phyloP scores from a whole-genome alignment of 2,797 vertebrate genomes.

The Epinephelus coioides region DNA sequence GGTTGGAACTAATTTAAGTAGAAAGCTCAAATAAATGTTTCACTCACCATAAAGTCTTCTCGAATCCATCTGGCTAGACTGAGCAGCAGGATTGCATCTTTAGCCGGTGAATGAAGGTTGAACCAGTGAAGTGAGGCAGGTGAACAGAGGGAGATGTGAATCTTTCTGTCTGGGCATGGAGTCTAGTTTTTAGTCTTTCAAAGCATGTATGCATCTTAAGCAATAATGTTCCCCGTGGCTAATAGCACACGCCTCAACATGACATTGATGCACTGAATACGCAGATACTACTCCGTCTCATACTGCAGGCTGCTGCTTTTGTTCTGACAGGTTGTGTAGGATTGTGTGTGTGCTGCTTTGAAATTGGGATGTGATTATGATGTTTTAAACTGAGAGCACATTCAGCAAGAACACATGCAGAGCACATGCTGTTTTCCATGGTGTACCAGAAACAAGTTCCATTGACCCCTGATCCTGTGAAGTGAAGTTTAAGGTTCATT shows the following conservation, averaged over 20 bases:
- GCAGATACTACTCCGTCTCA: slow-evolving; percentile 30
- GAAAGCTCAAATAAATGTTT: slow-evolving; percentile 41
- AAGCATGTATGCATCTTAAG: slow-evolving; percentile 13
- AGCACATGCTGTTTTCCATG: background rate
- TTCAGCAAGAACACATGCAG: slow-evolving; percentile 2
- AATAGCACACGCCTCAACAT: background rate
- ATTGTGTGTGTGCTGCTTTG: slow-evolving; percentile 26
- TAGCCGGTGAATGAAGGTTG: slow-evolving; percentile 4
- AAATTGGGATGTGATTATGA: slow-evolving; percentile 33
- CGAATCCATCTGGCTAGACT: slow-evolving; percentile 2
- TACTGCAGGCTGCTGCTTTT: slow-evolving; percentile 36
- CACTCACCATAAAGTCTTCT: background rate
- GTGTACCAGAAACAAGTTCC: background rate
- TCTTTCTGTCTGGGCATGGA: background rate
- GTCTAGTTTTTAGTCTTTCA: slow-evolving; percentile 2
- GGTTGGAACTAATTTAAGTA: slow-evolving; percentile 32
- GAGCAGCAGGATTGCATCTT: slow-evolving; percentile 13
- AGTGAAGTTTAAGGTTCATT: background rate
- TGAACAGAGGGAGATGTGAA: slow-evolving; percentile 8
- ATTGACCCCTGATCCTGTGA: too few species aligned
- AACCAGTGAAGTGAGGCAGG: slow-evolving; percentile 9
- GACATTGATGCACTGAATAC: slow-evolving; percentile 18
- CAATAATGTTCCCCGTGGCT: slow-evolving; percentile 10
- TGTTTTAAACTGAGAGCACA: slow-evolving; percentile 27
- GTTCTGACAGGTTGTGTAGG: slow-evolving; percentile 28